Evolutionary conservation across 2,797 vertebrate species (phyloP).

Genomic region (Microhierax caerulescens): DNA sequence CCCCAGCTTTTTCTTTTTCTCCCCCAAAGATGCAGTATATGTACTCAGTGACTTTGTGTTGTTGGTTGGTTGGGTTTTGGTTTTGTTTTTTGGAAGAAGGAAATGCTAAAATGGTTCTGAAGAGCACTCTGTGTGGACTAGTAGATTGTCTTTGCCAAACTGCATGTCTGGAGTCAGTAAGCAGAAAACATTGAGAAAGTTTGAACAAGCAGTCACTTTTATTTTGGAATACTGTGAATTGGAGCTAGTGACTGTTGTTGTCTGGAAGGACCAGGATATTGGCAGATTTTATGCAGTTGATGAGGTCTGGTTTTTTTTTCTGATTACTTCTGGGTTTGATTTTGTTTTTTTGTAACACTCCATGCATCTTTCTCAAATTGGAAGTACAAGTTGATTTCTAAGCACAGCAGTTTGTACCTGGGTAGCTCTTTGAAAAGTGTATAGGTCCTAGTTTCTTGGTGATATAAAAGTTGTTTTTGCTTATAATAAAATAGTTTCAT

Average conservation of each 20-base stretch:
- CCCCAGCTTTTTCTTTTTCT: neutral
- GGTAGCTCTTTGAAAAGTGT: neutral
- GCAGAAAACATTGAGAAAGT: neutral
- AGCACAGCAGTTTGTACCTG: neutral
- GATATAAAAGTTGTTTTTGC: constrained; percentile 31
- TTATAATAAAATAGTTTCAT: constrained; percentile 64
- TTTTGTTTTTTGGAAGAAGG: constrained; percentile 15
- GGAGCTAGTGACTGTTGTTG: neutral
- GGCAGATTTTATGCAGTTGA: neutral
- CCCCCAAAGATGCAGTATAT: neutral
- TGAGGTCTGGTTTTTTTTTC: neutral
- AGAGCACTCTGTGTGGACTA: neutral
- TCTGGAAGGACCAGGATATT: neutral
- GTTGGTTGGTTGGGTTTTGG: no score
- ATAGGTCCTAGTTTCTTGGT: neutral
- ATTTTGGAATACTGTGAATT: neutral
- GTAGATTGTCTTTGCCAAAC: neutral
- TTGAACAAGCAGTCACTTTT: neutral
- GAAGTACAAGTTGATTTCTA: neutral
- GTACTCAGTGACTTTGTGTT: neutral
- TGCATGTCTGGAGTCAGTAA: neutral
- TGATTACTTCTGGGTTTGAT: neutral
- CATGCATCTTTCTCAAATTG: neutral
- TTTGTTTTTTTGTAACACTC: neutral
- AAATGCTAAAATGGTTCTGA: neutral